A percentile compares a stretch with the other conserved stretches of the same genome.
Conservation (phyloP, 2,888 invertebrate species). For the Hymenopus coronatus region DNA sequence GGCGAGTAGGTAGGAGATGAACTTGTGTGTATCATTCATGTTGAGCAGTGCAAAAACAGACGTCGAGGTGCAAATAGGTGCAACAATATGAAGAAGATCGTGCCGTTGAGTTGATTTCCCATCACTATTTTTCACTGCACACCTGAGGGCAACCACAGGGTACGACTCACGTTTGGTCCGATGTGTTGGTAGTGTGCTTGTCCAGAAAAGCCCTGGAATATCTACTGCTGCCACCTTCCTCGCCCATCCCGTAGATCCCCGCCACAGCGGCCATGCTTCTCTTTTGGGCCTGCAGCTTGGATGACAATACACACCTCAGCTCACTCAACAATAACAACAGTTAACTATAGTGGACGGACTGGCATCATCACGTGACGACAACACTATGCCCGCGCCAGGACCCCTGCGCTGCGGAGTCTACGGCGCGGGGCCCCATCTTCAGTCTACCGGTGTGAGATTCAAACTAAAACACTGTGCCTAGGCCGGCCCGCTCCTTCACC, state of each 20-base stretch:
- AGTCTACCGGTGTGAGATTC: background rate
- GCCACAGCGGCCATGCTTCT: constrained; percentile 57
- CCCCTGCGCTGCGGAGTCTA: background rate
- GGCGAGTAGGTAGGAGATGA: no score
- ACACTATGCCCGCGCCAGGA: background rate
- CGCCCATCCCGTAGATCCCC: constrained; percentile 75
- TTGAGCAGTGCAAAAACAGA: no score
- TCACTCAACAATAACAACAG: background rate
- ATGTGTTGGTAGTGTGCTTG: constrained; percentile 22
- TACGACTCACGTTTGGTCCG: constrained; percentile 33
- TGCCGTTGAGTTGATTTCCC: no score
- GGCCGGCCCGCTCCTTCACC: background rate
- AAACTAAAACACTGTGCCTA: background rate
- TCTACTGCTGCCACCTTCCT: constrained; percentile 58
- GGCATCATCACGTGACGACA: background rate
- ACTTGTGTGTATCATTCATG: no score
- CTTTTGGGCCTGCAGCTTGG: constrained; percentile 5
- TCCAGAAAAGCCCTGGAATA: constrained; percentile 34
- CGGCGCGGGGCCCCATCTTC: background rate
- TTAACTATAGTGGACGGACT: background rate
- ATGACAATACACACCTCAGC: background rate
- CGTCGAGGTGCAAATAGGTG: no score
- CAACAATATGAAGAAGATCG: no score
- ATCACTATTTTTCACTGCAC: background rate
- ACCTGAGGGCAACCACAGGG: background rate